phyloP scores from a whole-genome alignment of 2,888 invertebrate genomes.

The Elysia crispata region DNA sequence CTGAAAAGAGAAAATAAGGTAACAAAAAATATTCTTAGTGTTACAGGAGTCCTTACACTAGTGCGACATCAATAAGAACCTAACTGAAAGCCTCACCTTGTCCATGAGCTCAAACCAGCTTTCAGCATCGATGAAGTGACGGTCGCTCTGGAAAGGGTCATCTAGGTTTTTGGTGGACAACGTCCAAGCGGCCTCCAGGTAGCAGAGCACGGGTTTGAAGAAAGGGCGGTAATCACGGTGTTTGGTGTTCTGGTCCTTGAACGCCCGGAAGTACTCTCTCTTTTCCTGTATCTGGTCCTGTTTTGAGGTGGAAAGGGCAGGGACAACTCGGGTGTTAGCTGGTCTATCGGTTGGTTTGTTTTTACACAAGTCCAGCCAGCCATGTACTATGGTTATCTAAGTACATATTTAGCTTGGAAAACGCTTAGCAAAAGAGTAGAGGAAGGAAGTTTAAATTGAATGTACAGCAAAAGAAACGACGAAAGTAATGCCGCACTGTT shows the following conservation, averaged over 20 bases:
- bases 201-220: constrained; percentile 68
- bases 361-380: too few relatives aligned
- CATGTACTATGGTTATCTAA: too few relatives aligned
- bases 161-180: constrained; percentile 57
- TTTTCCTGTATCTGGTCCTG: constrained; percentile 58
- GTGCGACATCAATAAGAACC: too few relatives aligned
- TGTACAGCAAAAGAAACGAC: too few relatives aligned
- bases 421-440: too few relatives aligned
- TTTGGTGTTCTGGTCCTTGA: constrained; percentile 59
- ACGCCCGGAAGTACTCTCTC: constrained; percentile 70
- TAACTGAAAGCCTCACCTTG: constrained; percentile 59
- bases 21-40: too few relatives aligned
- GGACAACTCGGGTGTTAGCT: background rate
- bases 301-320: background rate
- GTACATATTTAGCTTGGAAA: too few relatives aligned
- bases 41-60: too few relatives aligned
- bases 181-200: constrained; percentile 71
- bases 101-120: constrained; percentile 68
- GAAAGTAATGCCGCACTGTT: too few relatives aligned
- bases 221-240: constrained; percentile 62
- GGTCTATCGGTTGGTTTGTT: too few relatives aligned
- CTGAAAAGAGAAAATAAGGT: too few relatives aligned
- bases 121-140: constrained; percentile 56
- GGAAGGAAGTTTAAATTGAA: too few relatives aligned
- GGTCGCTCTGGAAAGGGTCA: constrained; percentile 69